Conservation (phyloP, 1,140 invertebrate genomes). For the Muscidifurax raptorellus region DNA sequence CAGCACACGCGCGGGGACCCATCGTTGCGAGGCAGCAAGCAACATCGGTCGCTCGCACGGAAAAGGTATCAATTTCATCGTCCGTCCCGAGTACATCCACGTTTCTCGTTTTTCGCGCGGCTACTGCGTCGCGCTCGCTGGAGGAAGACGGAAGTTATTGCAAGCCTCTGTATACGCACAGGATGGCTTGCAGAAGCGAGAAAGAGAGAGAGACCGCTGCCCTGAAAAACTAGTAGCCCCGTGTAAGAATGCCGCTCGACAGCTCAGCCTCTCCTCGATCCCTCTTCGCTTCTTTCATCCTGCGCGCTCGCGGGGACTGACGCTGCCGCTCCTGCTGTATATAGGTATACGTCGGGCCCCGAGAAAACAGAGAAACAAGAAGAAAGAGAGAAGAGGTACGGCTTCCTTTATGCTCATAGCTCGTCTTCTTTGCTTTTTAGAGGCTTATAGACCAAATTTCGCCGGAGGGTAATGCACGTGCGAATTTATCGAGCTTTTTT, state of each 20-base stretch:
- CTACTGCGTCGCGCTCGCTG: not conserved
- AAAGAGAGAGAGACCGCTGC: slow-evolving; percentile 56
- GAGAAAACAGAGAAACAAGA: not conserved
- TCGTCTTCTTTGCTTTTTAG: not conserved
- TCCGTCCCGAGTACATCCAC: not conserved
- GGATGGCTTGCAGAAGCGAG: slow-evolving; percentile 28
- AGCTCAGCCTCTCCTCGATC: slow-evolving; percentile 40
- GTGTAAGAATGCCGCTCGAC: slow-evolving; percentile 61
- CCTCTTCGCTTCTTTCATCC: slow-evolving; percentile 29
- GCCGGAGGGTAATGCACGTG: not conserved
- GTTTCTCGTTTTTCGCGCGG: not conserved
- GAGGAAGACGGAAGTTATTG: slow-evolving; percentile 12
- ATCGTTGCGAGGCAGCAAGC: too few relatives aligned
- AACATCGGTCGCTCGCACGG: too few relatives aligned
- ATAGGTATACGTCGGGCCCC: not conserved
- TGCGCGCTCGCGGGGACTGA: not conserved
- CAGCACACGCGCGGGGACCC: too few relatives aligned
- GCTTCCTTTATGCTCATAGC: slow-evolving; percentile 26
- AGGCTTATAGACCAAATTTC: not conserved
- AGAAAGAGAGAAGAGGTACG: not conserved
- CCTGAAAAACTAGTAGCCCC: slow-evolving; percentile 64
- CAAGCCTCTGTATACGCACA: not conserved
- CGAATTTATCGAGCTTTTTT: not conserved
- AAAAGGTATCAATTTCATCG: not conserved
- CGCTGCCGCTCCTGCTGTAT: not conserved